Evolutionary conservation across 1,140 invertebrate species (phyloP).

Genomic region (Himalopsyche phryganea): DNA sequence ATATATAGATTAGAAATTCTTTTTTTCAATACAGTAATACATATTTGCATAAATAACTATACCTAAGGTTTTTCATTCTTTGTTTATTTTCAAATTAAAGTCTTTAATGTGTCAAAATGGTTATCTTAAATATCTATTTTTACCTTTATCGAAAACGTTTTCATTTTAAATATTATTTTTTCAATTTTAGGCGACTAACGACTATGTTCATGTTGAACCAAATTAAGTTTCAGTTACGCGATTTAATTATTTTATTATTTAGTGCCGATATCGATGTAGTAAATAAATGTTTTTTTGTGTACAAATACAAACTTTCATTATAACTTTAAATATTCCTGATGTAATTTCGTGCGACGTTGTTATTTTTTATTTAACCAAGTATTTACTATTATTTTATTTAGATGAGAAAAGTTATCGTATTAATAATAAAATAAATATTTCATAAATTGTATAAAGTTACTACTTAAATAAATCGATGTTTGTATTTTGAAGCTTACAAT

Average conservation of each 20-base stretch:
- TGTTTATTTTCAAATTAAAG: neutral
- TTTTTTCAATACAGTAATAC: neutral
- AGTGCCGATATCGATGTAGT: neutral
- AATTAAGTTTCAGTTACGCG: neutral
- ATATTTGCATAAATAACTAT: neutral
- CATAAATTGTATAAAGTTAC: conserved; percentile 33
- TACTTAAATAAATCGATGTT: conserved; percentile 30
- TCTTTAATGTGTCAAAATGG: neutral
- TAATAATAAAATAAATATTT: conserved; percentile 3
- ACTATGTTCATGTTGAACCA: neutral
- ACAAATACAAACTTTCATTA: conserved; percentile 1
- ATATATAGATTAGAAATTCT: conserved; percentile 7
- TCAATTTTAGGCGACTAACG: no score
- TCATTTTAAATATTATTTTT: no score
- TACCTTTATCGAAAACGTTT: conserved; percentile 3
- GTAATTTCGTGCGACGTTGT: no score
- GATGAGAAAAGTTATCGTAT: no score
- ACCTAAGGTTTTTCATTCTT: neutral
- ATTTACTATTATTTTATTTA: no score
- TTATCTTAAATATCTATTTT: conserved; percentile 6
- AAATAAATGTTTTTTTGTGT: conserved; percentile 4
- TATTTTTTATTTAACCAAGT: no score
- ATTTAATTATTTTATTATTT: neutral
- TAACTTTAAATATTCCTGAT: no score
- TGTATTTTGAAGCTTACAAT: conserved; percentile 31